Percentiles rank a stretch among this genome's conserved stretches.
These are phyloP conservation scores for Amblyopsis rosae DNA, from an alignment of 2,113 vertebrate genomes.

Conservation along the genomic window DNA sequence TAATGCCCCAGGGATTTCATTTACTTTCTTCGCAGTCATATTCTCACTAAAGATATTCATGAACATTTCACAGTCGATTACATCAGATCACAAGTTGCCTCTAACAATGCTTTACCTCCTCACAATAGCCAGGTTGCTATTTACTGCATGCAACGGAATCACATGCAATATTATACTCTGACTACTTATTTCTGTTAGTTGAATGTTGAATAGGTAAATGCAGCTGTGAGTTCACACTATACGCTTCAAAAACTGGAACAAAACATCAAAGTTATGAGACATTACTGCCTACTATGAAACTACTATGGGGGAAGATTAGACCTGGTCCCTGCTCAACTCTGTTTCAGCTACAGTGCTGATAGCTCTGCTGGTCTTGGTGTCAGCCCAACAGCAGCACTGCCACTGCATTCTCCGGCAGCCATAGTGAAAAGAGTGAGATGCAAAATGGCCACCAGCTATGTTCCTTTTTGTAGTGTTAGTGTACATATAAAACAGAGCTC, in stretches of 20 bases:
- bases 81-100: too few relatives aligned
- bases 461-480: conserved; percentile 45
- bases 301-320: background rate
- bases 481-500: conserved; percentile 55
- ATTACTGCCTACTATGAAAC: background rate
- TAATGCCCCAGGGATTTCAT: too few relatives aligned
- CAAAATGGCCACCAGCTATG: conserved; percentile 38
- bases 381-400: background rate
- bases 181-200: too few relatives aligned
- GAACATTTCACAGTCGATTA: conserved; percentile 3
- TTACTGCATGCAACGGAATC: too few relatives aligned
- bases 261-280: background rate
- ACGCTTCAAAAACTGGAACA: too few relatives aligned
- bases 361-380: background rate
- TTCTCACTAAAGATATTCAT: conserved; percentile 13
- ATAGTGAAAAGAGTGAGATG: conserved; percentile 37
- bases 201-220: too few relatives aligned
- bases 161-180: too few relatives aligned
- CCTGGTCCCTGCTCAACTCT: background rate
- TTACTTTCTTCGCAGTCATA: conserved; percentile 10
- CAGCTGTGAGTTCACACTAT: too few relatives aligned
- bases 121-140: too few relatives aligned
- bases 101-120: too few relatives aligned
- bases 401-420: background rate
- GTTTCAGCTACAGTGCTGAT: background rate